These are phyloP conservation scores for Pseudococcus viburni DNA, from an alignment of 2,888 invertebrate genomes.

Conservation along the genomic window DNA sequence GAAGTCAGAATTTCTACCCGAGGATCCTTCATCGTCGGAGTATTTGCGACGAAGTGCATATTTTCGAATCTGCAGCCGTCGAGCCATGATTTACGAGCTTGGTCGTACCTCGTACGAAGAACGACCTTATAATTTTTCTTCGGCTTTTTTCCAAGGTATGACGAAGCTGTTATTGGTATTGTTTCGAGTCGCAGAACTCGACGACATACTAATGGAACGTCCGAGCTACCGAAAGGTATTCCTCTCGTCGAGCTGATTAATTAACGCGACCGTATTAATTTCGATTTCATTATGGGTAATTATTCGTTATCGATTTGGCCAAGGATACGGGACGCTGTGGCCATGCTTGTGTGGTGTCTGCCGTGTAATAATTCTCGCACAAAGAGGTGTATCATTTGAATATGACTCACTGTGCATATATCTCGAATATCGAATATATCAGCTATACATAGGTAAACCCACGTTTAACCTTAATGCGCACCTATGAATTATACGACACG, in stretches of 20 bases:
- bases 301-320: conserved; percentile 3
- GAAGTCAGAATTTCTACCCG: not conserved
- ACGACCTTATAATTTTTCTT: conserved; percentile 20
- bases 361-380: not conserved
- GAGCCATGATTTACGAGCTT: not conserved
- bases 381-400: conserved; percentile 23
- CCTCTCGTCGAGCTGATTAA: not conserved
- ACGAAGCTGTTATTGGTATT: not conserved
- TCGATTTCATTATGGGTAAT: conserved; percentile 18
- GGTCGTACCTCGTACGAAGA: not conserved
- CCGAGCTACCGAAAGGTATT: conserved; percentile 23
- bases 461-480: not conserved
- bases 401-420: conserved; percentile 6
- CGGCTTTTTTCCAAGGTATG: not conserved
- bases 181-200: not conserved
- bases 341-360: conserved; percentile 18
- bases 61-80: not conserved
- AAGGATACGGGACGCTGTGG: not conserved
- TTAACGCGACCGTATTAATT: conserved; percentile 24
- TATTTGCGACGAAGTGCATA: not conserved
- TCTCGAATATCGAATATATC: not conserved
- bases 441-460: not conserved
- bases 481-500: not conserved
- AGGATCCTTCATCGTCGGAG: not conserved
- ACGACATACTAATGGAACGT: not conserved